Base-by-base conservation (phyloP, 64 coral and sea anemone genomes). In the Platygyra sinensis region DNA sequence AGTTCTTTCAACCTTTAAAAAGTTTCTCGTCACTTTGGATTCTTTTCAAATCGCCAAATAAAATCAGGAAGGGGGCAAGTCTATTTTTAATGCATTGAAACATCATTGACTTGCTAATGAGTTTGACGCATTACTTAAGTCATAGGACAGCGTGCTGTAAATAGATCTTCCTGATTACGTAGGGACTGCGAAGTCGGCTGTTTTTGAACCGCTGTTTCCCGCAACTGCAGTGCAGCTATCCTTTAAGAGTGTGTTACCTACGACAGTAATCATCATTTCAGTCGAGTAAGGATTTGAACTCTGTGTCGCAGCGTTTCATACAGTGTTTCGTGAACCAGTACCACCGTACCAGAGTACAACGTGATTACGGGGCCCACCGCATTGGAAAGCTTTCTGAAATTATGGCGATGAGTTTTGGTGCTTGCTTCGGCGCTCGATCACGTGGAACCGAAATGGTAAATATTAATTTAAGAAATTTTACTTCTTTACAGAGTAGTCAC, bases 341-440 rank as follows among this genome's bases (percentile, higher is more conserved):
- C n/a, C n/a, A n/a, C n/a, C n/a, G n/a, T n/a, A n/a, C n/a, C 10
- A 11, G 10, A 29, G 22, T 27, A 17, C 36, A 77, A 24, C 38
- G 74, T 25, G 75, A 10, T 24, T 67, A 57, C 54, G 54, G 63
- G 22, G 1, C 29, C 10, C 24, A 27, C 22, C 3, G 24, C 22
- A 69, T 67, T 10, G 63, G 63, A 27, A 69, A n/a, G 22, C 22
- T 25, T 69, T 69, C 20, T 69, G 2, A 20, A n/a, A n/a, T n/a
- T n/a, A 85, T 85, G 81, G 81, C 81, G 36, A 85, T 85, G 81
- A 85, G 81, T 24, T 85, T 85, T 85, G 81, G 81, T 67, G 62
- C 81, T 49, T 85, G 81, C 64, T 85, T 85, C 38, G 81, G 81
- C 20, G 81, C 81, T 16, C 38, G 81, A 51, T 85, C 81, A n/a